A percentile compares a stretch with the other conserved stretches of the same genome.
These are phyloP conservation scores for Eriocheir sinensis DNA, from an alignment of 1,140 invertebrate species.

Conservation along the genomic window DNA sequence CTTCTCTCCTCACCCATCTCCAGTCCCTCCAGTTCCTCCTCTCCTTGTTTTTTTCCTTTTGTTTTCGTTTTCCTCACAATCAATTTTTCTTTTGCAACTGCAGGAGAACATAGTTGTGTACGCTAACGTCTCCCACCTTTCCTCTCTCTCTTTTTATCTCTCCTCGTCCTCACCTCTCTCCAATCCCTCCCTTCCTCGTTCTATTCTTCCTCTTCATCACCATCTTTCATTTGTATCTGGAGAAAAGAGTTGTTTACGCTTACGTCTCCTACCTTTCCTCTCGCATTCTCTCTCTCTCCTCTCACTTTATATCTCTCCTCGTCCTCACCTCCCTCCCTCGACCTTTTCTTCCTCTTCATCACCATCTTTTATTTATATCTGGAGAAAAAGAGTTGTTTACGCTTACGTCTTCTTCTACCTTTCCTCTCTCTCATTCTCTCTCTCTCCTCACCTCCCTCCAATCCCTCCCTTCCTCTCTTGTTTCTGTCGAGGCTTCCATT, in stretches of 20 bases:
- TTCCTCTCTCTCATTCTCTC: conserved; percentile 43
- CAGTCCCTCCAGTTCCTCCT: background rate
- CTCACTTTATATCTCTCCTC: background rate
- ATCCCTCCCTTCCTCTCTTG: background rate
- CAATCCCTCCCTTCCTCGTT: background rate
- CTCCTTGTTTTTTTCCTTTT: background rate
- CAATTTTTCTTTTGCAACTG: background rate
- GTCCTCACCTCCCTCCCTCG: background rate
- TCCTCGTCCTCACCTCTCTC: background rate
- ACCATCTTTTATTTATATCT: too few relatives aligned
- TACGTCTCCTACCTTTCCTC: background rate
- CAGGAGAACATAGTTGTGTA: background rate
- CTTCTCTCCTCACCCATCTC: background rate
- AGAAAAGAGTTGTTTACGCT: background rate
- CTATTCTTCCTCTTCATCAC: too few relatives aligned
- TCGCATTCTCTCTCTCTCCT: conserved; percentile 31
- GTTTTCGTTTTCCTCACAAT: too few relatives aligned
- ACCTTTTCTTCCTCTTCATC: too few relatives aligned
- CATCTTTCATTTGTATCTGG: too few relatives aligned
- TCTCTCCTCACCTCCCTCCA: conserved; percentile 18
- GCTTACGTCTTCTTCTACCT: too few relatives aligned
- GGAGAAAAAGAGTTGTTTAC: too few relatives aligned
- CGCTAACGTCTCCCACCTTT: too few relatives aligned
- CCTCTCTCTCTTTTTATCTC: conserved; percentile 5
- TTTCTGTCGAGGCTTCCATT: background rate